Conservation (phyloP, 2,888 invertebrate genomes). For the Epirrhoe tristata region DNA sequence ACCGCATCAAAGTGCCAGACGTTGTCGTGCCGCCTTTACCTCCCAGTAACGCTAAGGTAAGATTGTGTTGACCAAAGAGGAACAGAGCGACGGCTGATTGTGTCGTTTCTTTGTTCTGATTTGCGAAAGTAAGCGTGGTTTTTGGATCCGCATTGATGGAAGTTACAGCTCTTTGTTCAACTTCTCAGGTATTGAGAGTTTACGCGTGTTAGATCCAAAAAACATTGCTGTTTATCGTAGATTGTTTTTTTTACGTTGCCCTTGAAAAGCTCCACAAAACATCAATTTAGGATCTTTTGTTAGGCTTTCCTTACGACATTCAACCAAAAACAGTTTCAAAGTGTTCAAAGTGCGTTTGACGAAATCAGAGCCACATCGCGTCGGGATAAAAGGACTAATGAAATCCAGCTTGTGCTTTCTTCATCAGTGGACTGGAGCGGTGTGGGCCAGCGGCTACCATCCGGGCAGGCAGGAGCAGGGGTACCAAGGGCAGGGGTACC, state of each 20-base stretch:
- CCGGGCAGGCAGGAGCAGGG: conserved; percentile 26
- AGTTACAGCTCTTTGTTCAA: background rate
- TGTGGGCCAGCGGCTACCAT: conserved; percentile 48
- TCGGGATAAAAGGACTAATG: conserved; percentile 75
- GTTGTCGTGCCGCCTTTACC: conserved; percentile 72
- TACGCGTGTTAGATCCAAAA: background rate
- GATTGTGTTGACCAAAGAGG: background rate
- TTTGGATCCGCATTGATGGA: background rate
- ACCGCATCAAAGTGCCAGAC: conserved; percentile 74
- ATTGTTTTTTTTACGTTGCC: background rate
- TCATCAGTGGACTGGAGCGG: conserved; percentile 73
- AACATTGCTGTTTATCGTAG: background rate
- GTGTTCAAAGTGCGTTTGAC: conserved; percentile 78
- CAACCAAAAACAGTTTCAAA: conserved; percentile 25
- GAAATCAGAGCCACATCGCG: conserved; percentile 74
- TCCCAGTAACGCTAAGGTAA: conserved; percentile 71
- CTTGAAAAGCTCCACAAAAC: background rate
- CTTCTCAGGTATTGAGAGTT: background rate
- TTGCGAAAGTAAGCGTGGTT: background rate
- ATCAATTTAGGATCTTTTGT: background rate
- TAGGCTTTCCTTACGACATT: conserved; percentile 50
- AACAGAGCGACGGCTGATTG: background rate
- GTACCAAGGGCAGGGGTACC: conserved; percentile 28
- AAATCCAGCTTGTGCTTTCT: conserved; percentile 82
- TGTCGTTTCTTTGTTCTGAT: background rate